phyloP scores from a whole-genome alignment of 2,888 invertebrate genomes.

The Stenichneumon culpator region DNA sequence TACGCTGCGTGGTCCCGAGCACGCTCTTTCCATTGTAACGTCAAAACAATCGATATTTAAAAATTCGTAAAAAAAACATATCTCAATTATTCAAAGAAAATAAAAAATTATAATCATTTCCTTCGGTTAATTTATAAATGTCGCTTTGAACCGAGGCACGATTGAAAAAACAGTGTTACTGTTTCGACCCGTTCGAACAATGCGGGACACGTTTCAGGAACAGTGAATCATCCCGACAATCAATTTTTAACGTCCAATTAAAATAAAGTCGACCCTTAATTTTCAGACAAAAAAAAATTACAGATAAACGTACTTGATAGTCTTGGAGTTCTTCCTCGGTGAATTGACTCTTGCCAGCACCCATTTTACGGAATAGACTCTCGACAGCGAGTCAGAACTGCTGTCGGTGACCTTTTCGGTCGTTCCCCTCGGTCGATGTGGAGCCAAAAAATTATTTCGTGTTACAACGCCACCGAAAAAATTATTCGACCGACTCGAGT shows the following conservation, averaged over 20 bases:
- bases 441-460: constrained; percentile 11
- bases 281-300: neutral
- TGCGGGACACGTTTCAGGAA: neutral
- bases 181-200: neutral
- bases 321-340: constrained; percentile 95
- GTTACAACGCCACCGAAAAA: neutral
- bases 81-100: neutral
- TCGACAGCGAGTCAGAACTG: constrained; percentile 54
- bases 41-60: constrained; percentile 62
- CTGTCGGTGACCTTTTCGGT: constrained; percentile 47
- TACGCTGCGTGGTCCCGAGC: constrained; percentile 1
- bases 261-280: neutral
- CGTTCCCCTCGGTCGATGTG: constrained; percentile 21
- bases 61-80: neutral
- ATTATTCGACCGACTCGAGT: neutral
- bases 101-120: neutral
- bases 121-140: neutral
- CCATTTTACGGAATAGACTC: constrained; percentile 87
- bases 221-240: constrained; percentile 14
- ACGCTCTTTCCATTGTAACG: constrained; percentile 8
- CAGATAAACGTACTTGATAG: constrained; percentile 89
- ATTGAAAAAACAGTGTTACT: neutral
- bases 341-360: constrained; percentile 93
- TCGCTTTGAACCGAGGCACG: neutral
- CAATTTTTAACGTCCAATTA: neutral